Evolutionary conservation across 2,113 vertebrate species (phyloP), one percentile per base, ranked within the genome.

Genomic region (Epinephelus lanceolatus): DNA sequence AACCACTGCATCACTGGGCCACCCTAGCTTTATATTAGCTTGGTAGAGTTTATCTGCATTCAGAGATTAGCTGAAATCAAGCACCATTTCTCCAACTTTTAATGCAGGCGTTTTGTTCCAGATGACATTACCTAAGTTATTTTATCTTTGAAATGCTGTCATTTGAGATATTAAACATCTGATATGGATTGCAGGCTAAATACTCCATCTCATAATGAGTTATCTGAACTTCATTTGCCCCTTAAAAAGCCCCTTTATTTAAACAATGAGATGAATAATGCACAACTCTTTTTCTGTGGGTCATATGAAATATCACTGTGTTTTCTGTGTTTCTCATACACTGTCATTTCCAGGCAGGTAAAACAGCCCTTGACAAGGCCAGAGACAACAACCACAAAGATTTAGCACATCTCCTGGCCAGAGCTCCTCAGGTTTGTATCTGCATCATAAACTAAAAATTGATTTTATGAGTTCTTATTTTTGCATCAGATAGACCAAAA

Each of bases 341-440:
- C 13, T 76, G 18, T 66, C 2, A 66, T 27, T 72, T 78, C 59
- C 86, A 98, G 97, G 96, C 96, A 91, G 97, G 97, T 71, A 96
- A 96, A 89, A 97, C 96, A n/a, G 96, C 97, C 0, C 92, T 98
- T 84, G 97, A 98, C 80, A 95, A 95, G 63, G 97, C 97, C 81
- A 96, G 96, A 83, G 95, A 96, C 61, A 95, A 97, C 85, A 95
- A 97, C 79, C 96, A 97, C 73, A 95, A 95, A 0, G 96, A 97
- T 17, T 93, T 97, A 66, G 96, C 97, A 0, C 93, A 97, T 21
- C 95, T 98, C 1, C 95, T 98, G 82, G 96, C 96, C 63, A 96
- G 96, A 91, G 96, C 96, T 66, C 96, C 96, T 57, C 97, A 98
- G 96, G 97, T 98, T 94, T 55, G 91, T 78, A 19, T 7, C 25